phyloP scores from a whole-genome alignment of 2,888 invertebrate species.

The Andrena bucephala region DNA sequence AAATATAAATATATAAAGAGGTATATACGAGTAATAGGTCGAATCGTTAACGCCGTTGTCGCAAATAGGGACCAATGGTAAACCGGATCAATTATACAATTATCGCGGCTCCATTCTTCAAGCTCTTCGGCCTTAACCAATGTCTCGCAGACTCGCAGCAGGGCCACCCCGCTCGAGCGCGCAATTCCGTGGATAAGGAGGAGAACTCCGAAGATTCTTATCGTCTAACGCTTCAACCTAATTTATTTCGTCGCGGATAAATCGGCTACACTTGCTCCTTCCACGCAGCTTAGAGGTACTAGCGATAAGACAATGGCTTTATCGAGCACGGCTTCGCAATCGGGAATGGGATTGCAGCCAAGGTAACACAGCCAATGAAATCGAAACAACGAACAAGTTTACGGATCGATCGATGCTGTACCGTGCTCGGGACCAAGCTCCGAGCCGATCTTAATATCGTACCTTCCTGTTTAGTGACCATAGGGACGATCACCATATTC shows the following conservation, averaged over 20 bases:
- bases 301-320: slow-evolving; percentile 40
- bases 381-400: not conserved
- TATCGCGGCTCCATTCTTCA: slow-evolving; percentile 20
- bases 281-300: slow-evolving; percentile 5
- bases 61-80: slow-evolving; percentile 30
- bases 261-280: not conserved
- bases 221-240: slow-evolving; percentile 1
- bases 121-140: slow-evolving; percentile 35
- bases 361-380: not conserved
- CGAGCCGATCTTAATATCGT: slow-evolving; percentile 36
- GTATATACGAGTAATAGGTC: slow-evolving; percentile 57
- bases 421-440: not conserved
- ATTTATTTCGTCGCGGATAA: slow-evolving; percentile 3
- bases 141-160: slow-evolving; percentile 1
- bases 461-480: slow-evolving; percentile 46
- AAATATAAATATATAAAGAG: slow-evolving; percentile 54
- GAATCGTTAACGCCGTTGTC: slow-evolving; percentile 55
- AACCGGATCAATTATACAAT: slow-evolving; percentile 8
- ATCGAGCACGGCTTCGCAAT: slow-evolving; percentile 31
- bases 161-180: not conserved
- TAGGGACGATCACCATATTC: slow-evolving; percentile 48
- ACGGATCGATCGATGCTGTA: slow-evolving; percentile 9
- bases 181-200: not conserved
- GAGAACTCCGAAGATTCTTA: slow-evolving; percentile 32
- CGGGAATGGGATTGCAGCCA: slow-evolving; percentile 7